These are phyloP conservation scores for Cydia amplana DNA, from an alignment of 1,140 invertebrate species.

Conservation along the genomic window DNA sequence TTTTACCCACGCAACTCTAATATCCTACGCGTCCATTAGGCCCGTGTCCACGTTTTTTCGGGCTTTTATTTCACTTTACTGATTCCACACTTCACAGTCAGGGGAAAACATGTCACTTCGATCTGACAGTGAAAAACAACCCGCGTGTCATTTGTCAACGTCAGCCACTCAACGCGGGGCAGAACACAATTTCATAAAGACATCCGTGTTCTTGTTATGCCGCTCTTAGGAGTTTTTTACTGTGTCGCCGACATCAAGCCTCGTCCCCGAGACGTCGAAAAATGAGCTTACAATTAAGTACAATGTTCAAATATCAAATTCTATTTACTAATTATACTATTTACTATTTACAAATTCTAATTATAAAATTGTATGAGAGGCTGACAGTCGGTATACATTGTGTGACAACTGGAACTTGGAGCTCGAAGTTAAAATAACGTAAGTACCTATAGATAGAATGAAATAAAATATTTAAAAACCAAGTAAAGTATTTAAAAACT, in stretches of 20 bases:
- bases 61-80: slow-evolving; percentile 57
- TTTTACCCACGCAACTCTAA: neutral
- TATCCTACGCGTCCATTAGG: slow-evolving; percentile 35
- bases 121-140: slow-evolving; percentile 72
- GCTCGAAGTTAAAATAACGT: too few relatives aligned
- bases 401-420: too few relatives aligned
- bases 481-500: too few relatives aligned
- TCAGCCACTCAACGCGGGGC: slow-evolving; percentile 65
- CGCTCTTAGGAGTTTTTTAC: slow-evolving; percentile 49
- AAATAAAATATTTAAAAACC: too few relatives aligned
- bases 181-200: slow-evolving; percentile 76
- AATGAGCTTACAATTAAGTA: slow-evolving; percentile 33
- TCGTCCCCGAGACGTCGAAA: slow-evolving; percentile 48
- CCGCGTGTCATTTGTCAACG: slow-evolving; percentile 71
- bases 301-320: slow-evolving; percentile 31
- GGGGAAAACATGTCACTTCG: slow-evolving; percentile 69
- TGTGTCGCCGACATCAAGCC: slow-evolving; percentile 48
- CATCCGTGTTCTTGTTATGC: slow-evolving; percentile 65
- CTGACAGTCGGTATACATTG: too few relatives aligned
- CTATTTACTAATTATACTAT: too few relatives aligned
- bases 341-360: too few relatives aligned
- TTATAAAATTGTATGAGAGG: neutral
- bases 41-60: slow-evolving; percentile 40
- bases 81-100: slow-evolving; percentile 59
- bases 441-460: too few relatives aligned